Percentiles rank a stretch among this genome's conserved stretches.
Evolutionary conservation across 2,113 vertebrate species (phyloP).

Genomic region (Cynopterus brachyotis): DNA sequence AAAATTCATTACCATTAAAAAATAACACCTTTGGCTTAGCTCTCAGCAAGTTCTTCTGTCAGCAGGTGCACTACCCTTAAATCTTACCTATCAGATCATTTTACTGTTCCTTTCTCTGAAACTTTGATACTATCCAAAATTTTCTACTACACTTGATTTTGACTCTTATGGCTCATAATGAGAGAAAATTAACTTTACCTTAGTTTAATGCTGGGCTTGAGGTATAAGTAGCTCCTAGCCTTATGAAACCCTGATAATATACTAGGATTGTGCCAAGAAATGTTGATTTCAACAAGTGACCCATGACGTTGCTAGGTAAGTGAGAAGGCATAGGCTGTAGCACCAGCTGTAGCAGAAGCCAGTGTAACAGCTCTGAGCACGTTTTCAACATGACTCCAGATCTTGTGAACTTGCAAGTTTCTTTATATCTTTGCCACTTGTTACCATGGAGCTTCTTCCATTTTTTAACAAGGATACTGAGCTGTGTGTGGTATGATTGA

Average conservation of each 20-base stretch:
- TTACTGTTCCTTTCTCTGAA: not conserved
- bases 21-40: not conserved
- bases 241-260: not conserved
- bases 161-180: not conserved
- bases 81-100: not conserved
- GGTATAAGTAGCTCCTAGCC: not conserved
- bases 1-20: not conserved
- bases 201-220: not conserved
- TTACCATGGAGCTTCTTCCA: not conserved
- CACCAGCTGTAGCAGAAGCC: not conserved
- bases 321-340: fast-evolving
- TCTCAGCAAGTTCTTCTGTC: not conserved
- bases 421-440: not conserved
- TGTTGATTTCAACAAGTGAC: not conserved
- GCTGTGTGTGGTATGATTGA: not conserved
- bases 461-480: not conserved
- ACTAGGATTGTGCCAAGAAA: not conserved
- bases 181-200: not conserved
- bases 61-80: not conserved
- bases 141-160: not conserved
- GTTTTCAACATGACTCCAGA: not conserved
- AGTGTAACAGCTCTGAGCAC: not conserved
- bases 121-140: not conserved
- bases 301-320: not conserved
- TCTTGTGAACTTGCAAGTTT: not conserved